Evolutionary conservation across 2,797 vertebrate genomes (phyloP).

Genomic region (Staurois parvus): DNA sequence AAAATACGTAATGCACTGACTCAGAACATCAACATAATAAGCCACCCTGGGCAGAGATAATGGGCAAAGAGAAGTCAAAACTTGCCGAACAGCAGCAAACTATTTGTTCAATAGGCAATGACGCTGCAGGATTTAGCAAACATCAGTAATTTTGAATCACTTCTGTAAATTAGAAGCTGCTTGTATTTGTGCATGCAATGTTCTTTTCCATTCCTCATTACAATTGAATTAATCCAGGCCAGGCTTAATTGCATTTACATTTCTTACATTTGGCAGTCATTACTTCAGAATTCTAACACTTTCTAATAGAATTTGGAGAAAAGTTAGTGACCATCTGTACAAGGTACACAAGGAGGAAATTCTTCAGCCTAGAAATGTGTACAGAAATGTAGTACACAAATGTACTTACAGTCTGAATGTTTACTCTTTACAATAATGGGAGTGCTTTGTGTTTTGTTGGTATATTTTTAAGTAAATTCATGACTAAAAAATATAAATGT

Average conservation of each 20-base stretch:
- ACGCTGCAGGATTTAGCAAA: conserved; percentile 61
- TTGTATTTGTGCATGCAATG: conserved; percentile 59
- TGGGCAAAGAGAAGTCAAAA: conserved; percentile 52
- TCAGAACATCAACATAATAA: conserved; percentile 46
- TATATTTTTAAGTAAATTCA: no score
- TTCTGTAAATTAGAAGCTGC: conserved; percentile 58
- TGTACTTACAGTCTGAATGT: no score
- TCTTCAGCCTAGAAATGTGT: background rate
- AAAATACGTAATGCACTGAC: background rate
- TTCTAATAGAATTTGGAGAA: conserved; percentile 14
- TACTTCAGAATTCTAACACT: conserved; percentile 27
- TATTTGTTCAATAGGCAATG: conserved; percentile 58
- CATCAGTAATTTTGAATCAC: conserved; percentile 60
- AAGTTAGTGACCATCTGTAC: background rate
- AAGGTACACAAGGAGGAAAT: background rate
- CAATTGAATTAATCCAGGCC: conserved; percentile 56
- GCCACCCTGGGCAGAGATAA: conserved; percentile 45
- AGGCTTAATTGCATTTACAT: conserved; percentile 54
- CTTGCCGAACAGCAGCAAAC: conserved; percentile 51
- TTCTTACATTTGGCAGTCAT: conserved; percentile 40
- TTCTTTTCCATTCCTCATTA: conserved; percentile 59
- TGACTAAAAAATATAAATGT: no score
- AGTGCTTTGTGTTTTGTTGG: no score
- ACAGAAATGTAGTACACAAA: background rate
- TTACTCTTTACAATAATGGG: no score